Evolutionary conservation across 2,113 vertebrate species (phyloP).

Genomic region (Gopherus flavomarginatus): DNA sequence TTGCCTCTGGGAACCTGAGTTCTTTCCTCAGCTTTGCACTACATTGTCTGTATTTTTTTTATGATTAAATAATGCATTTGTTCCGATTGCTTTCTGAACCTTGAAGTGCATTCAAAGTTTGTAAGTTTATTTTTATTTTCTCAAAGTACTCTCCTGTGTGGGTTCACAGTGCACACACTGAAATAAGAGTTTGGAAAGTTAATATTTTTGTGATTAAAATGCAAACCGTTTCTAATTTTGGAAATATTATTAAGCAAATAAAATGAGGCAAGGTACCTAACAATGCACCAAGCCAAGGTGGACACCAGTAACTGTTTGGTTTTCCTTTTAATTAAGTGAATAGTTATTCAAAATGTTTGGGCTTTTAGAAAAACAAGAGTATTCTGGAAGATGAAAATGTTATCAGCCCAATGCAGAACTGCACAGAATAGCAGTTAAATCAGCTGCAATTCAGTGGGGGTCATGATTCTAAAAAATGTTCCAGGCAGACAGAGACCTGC

Average conservation of each 20-base stretch:
- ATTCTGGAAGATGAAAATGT: background rate
- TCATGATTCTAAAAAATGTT: background rate
- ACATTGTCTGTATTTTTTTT: background rate
- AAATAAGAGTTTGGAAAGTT: conserved; percentile 8
- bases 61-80: conserved; percentile 18
- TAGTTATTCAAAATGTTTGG: background rate
- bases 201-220: conserved; percentile 42
- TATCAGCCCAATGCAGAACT: background rate
- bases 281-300: background rate
- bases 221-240: conserved; percentile 23
- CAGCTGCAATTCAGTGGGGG: background rate
- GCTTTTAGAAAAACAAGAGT: background rate
- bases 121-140: conserved; percentile 51
- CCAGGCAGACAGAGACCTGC: background rate
- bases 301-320: background rate
- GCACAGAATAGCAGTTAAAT: background rate
- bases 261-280: background rate
- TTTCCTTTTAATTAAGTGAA: conserved; percentile 24
- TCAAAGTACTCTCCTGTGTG: background rate
- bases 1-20: conserved; percentile 42
- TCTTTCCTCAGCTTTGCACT: conserved; percentile 3
- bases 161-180: background rate
- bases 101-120: conserved; percentile 25
- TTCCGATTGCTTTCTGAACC: conserved; percentile 52
- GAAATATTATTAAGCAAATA: background rate